Conservation (phyloP, 2,113 vertebrate species). For the Hassar affinis region DNA sequence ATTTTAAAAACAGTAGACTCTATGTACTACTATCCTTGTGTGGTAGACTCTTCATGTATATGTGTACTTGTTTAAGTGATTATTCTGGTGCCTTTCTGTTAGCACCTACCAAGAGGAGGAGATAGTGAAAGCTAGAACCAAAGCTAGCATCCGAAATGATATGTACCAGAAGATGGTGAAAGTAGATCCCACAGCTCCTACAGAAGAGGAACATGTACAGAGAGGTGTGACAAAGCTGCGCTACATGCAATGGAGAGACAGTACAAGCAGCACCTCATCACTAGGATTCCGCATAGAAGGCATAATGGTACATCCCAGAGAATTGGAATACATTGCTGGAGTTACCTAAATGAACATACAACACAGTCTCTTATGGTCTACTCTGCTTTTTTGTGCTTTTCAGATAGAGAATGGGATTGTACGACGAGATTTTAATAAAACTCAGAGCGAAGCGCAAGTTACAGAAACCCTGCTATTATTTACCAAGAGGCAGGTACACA, state of each 20-base stretch:
- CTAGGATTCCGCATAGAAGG: slow-evolving; percentile 80
- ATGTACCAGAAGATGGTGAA: slow-evolving; percentile 81
- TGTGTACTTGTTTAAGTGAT: slow-evolving; percentile 3
- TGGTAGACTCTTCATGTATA: not conserved
- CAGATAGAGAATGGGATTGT: slow-evolving; percentile 74
- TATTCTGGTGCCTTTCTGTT: slow-evolving; percentile 16
- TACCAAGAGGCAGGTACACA: slow-evolving; percentile 65
- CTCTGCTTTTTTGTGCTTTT: slow-evolving; percentile 40
- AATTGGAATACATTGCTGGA: not conserved
- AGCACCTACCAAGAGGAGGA: slow-evolving; percentile 81
- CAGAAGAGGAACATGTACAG: slow-evolving; percentile 69
- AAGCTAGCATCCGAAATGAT: slow-evolving; percentile 65
- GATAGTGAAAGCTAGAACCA: slow-evolving; percentile 62
- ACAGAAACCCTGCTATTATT: slow-evolving; percentile 70
- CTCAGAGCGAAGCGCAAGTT: slow-evolving; percentile 63
- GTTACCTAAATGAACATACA: not conserved
- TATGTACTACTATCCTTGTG: not conserved
- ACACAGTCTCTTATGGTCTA: not conserved
- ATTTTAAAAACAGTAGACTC: not conserved
- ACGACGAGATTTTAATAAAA: slow-evolving; percentile 74
- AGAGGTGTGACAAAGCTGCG: slow-evolving; percentile 74
- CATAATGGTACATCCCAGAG: slow-evolving; percentile 65
- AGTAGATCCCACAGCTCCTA: slow-evolving; percentile 69
- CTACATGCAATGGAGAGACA: slow-evolving; percentile 81
- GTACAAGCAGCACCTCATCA: slow-evolving; percentile 70